Conservation (phyloP, 1,140 invertebrate species). For the Trissolcus basalis region DNA sequence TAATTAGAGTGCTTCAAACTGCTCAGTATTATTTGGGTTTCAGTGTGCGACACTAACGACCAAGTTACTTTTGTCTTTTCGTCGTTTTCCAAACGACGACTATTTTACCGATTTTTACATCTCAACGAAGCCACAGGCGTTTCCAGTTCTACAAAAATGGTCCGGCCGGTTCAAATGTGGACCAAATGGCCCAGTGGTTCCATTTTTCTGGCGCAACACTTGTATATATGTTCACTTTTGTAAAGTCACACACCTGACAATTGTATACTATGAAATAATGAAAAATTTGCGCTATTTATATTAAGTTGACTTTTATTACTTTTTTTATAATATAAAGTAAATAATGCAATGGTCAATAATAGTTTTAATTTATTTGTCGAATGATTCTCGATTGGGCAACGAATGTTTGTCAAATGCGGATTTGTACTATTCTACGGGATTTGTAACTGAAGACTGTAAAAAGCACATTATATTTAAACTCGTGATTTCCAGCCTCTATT, state of each 20-base stretch:
- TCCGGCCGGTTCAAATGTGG: too few relatives aligned
- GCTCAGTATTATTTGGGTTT: constrained; percentile 49
- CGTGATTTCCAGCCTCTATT: too few relatives aligned
- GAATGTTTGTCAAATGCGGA: constrained; percentile 9
- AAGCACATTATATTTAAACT: constrained; percentile 19
- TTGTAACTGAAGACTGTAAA: constrained; percentile 39
- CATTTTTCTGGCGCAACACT: constrained; percentile 17
- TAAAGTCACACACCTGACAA: constrained; percentile 31
- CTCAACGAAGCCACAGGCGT: too few relatives aligned
- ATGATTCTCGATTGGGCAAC: constrained; percentile 10
- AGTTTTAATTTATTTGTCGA: neutral
- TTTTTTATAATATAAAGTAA: too few relatives aligned
- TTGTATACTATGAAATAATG: constrained; percentile 16
- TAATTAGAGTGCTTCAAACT: constrained; percentile 57
- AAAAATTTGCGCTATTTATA: too few relatives aligned
- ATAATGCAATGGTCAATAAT: too few relatives aligned
- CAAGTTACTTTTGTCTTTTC: constrained; percentile 17
- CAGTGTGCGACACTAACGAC: constrained; percentile 15
- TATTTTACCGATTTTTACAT: constrained; percentile 1
- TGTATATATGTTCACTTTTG: constrained; percentile 46
- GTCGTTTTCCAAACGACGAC: constrained; percentile 2
- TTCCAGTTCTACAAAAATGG: constrained; percentile 8
- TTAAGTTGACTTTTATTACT: too few relatives aligned
- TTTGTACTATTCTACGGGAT: constrained; percentile 48
- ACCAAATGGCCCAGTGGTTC: too few relatives aligned